These are phyloP conservation scores for Synergus itoensis DNA, from an alignment of 2,888 invertebrate species.

Conservation along the genomic window DNA sequence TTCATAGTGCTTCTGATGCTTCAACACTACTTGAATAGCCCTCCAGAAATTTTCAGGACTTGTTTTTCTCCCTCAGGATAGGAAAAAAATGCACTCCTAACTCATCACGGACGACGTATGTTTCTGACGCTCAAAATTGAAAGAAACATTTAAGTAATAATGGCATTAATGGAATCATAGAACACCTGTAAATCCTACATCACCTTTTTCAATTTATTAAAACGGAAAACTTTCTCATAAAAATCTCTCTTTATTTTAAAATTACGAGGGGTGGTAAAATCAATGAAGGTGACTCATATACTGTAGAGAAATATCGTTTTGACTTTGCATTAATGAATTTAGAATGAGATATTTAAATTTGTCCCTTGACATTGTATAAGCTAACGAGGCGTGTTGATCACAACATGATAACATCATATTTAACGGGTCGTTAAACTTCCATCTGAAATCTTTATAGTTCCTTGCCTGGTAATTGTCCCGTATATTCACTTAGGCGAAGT, in stretches of 20 bases:
- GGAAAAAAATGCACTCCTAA: slow-evolving; percentile 9
- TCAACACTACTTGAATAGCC: slow-evolving; percentile 41
- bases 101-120: background rate
- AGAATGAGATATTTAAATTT: slow-evolving; percentile 2
- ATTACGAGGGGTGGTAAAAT: background rate
- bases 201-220: too few species aligned
- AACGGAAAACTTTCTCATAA: too few species aligned
- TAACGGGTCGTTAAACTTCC: slow-evolving; percentile 31
- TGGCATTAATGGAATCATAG: background rate
- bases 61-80: slow-evolving; percentile 4
- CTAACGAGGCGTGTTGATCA: slow-evolving; percentile 18
- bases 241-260: too few species aligned
- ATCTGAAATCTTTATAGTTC: slow-evolving; percentile 36
- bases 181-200: background rate
- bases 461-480: slow-evolving; percentile 11
- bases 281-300: background rate
- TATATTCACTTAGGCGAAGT: slow-evolving; percentile 31
- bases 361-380: slow-evolving; percentile 12
- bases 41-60: slow-evolving; percentile 30
- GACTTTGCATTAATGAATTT: slow-evolving; percentile 6
- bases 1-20: slow-evolving; percentile 44
- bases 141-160: background rate
- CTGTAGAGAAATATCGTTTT: background rate
- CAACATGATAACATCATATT: slow-evolving; percentile 21
- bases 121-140: slow-evolving; percentile 1